Conservation (phyloP, 1,140 invertebrate species). For the Drosophila equinoxialis region DNA sequence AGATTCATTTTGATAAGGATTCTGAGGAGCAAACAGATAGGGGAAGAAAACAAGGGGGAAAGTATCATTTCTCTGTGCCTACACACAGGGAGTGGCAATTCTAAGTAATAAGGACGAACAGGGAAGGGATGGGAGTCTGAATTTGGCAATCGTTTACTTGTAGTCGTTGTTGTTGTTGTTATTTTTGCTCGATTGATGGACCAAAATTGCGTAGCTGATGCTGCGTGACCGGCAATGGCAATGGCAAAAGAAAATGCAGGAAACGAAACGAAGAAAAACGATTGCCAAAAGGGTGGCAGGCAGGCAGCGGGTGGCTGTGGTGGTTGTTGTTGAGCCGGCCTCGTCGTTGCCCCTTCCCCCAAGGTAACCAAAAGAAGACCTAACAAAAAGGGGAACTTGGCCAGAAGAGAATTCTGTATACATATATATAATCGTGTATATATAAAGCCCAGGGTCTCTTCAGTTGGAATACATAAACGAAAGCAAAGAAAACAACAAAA, state of each 20-base stretch:
- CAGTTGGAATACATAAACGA: slow-evolving; percentile 4
- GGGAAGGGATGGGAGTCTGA: neutral
- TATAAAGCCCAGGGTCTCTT: neutral
- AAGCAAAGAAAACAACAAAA: neutral
- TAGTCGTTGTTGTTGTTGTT: neutral
- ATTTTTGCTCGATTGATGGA: neutral
- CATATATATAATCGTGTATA: neutral
- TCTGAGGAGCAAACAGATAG: neutral
- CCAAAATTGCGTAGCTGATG: slow-evolving; percentile 2
- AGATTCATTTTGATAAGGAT: neutral
- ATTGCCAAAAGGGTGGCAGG: neutral
- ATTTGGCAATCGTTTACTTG: neutral
- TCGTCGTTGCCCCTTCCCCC: neutral
- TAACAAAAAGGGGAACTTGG: neutral
- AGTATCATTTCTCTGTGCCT: neutral
- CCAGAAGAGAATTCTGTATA: neutral
- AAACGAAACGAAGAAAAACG: slow-evolving; percentile 4
- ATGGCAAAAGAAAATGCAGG: slow-evolving; percentile 1
- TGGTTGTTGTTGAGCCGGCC: neutral
- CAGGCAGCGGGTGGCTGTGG: no score
- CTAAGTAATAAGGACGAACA: no score
- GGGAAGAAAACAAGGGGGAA: neutral
- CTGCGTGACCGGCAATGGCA: slow-evolving; percentile 6
- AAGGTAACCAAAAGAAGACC: neutral
- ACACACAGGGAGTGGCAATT: neutral